A percentile compares a stretch with the other conserved stretches of the same genome.
phyloP scores from a whole-genome alignment of 2,888 invertebrate species.

The Troilus luridus region DNA sequence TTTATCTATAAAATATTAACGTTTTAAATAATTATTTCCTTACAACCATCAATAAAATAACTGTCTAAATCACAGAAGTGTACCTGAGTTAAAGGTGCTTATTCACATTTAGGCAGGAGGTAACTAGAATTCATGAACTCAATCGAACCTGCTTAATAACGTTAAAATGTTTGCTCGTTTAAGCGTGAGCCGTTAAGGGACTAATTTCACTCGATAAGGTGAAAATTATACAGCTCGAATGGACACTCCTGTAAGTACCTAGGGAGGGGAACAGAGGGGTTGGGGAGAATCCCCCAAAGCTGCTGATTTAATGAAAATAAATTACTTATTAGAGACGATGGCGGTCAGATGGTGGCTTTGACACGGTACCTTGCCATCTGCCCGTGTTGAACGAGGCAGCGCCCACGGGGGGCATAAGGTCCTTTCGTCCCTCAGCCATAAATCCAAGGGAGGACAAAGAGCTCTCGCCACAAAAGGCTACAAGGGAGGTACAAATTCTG shows the following conservation, averaged over 20 bases:
- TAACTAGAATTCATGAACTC: constrained; percentile 13
- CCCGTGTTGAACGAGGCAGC: constrained; percentile 25
- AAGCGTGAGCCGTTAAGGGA: constrained; percentile 27
- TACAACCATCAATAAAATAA: background rate
- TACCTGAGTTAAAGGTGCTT: background rate
- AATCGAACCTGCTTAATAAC: constrained; percentile 28
- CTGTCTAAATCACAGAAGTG: background rate
- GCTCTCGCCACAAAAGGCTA: constrained; percentile 7
- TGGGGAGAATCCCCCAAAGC: background rate
- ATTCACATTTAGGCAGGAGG: background rate
- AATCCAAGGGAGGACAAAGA: constrained; percentile 37
- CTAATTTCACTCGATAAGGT: constrained; percentile 40
- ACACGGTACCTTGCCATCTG: constrained; percentile 27
- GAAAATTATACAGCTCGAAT: constrained; percentile 41
- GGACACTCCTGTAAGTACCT: background rate
- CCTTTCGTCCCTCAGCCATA: background rate
- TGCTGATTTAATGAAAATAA: constrained; percentile 49
- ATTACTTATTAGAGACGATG: constrained; percentile 25
- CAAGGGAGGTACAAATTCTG: constrained; percentile 56
- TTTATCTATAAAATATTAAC: background rate
- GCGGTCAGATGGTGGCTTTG: constrained; percentile 22
- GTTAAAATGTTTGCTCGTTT: constrained; percentile 16
- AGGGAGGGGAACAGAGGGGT: background rate
- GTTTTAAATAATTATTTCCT: background rate
- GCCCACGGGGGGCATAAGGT: constrained; percentile 25